Percentiles rank a stretch among this genome's conserved stretches.
Conservation (phyloP, 92 coral and sea anemone genomes). For the Isaurus tuberculatus region DNA sequence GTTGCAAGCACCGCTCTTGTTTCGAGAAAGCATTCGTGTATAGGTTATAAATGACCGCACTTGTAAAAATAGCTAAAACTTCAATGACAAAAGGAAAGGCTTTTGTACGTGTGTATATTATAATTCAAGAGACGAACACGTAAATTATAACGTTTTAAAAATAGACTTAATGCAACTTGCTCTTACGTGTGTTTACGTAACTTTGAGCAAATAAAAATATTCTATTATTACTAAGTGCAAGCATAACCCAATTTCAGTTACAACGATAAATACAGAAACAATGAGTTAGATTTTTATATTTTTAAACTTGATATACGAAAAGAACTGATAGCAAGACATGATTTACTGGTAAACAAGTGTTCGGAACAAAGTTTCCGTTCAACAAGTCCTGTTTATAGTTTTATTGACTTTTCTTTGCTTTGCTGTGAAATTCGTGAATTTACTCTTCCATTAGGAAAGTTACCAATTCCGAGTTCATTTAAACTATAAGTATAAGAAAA, state of each 20-base stretch:
- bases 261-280: not conserved
- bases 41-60: not conserved
- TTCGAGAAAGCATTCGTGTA: not conserved
- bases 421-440: not conserved
- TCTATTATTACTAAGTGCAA: not conserved
- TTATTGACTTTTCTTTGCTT: not conserved
- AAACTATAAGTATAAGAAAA: not conserved
- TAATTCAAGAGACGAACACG: not conserved
- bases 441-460: not conserved
- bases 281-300: not conserved
- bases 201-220: not conserved
- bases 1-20: not conserved
- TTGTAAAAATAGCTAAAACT: not conserved
- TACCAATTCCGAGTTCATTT: not conserved
- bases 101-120: not conserved
- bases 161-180: not conserved
- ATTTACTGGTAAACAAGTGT: not conserved
- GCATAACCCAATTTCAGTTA: not conserved
- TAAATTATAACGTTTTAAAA: constrained; percentile 6
- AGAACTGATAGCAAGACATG: not conserved
- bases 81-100: not conserved
- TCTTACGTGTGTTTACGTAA: not conserved
- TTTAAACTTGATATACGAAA: not conserved
- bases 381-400: not conserved
- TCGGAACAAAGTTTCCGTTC: not conserved